Base-by-base conservation (phyloP, 2,797 vertebrate genomes). In the Buphagus erythrorhynchus region DNA sequence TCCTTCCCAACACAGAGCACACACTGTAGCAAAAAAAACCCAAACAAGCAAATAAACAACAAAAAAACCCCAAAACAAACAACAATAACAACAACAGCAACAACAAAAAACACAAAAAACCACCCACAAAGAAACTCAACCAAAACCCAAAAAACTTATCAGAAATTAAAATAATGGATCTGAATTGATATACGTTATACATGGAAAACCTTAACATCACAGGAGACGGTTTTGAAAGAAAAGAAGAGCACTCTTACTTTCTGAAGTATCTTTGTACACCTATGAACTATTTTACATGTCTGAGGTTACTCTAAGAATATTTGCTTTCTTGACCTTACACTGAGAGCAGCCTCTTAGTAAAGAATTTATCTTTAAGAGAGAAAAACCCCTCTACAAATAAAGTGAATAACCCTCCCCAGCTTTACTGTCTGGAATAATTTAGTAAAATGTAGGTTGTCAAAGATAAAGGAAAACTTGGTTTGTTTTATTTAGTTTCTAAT, bases 401-500 rank as follows among this genome's bases (percentile, higher is more conserved):
- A 90, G 8, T 14, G 5, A 62, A 54, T n/a, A 73, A 57, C 61
- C 1, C 8, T 46, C 7, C 1, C 0, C 12, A 75, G 19, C 2
- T 68, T 67, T 69, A 48, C 13, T 67, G 5, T 67, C 43, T 66
- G 61, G 13, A 78, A 59, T 59, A 87, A 38, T 85, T 59, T 48
- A 61, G 11, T 66, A 43, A 62, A 83, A 77, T 38, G 7, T 13
- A 69, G 57, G 17, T 57, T 84, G 43, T 82, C 48, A 79, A 66
- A 71, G 14, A 52, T 52, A 65, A 86, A 55, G 43, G 45, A 84
- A 67, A 59, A 57, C 13, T 62, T 85, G 19, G 2, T 51, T 33
- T 72, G 9, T 73, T 81, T 74, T 75, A 57, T 25, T 88, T 54
- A 58, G 24, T 42, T 13, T 28, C 43, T 65, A 59, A 55, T 31